A percentile compares a stretch with the other conserved stretches of the same genome.
phyloP scores from a whole-genome alignment of 2,888 invertebrate genomes.

The Piscicola geometra region DNA sequence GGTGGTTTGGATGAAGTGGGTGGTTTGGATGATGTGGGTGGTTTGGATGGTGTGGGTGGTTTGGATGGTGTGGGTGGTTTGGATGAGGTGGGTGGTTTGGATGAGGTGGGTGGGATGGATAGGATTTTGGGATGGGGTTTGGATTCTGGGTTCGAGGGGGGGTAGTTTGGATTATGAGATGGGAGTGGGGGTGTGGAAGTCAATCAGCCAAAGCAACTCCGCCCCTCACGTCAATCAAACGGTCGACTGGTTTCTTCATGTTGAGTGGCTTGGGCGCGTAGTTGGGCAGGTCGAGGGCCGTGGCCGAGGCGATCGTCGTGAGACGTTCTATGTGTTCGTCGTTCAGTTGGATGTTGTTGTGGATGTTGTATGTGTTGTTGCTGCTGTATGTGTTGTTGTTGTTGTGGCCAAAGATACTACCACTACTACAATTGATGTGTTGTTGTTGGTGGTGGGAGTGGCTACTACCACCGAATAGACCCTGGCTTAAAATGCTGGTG shows the following conservation, averaged over 20 bases:
- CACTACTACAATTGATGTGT: background rate
- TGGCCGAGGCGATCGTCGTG: conserved; percentile 74
- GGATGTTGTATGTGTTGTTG: background rate
- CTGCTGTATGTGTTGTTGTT: background rate
- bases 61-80: no score
- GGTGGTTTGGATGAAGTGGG: no score
- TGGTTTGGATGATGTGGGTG: no score
- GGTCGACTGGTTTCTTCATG: conserved; percentile 81
- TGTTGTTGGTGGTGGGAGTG: background rate
- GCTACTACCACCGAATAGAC: background rate
- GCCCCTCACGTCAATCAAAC: conserved; percentile 71
- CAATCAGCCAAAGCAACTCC: no score
- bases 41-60: no score
- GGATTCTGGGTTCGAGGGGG: no score
- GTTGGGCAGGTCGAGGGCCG: conserved; percentile 76
- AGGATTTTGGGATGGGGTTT: no score
- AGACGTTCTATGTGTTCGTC: conserved; percentile 77
- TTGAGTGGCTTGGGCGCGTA: conserved; percentile 82
- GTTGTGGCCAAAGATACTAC: background rate
- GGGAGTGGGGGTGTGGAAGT: no score
- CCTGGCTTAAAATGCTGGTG: background rate
- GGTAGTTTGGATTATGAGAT: no score
- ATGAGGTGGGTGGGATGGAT: no score
- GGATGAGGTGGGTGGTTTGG: no score
- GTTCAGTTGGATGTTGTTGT: conserved; percentile 58